Evolutionary conservation across 23 tunicate genomes (phyloP).

Genomic region (Trididemnum nubilum): DNA sequence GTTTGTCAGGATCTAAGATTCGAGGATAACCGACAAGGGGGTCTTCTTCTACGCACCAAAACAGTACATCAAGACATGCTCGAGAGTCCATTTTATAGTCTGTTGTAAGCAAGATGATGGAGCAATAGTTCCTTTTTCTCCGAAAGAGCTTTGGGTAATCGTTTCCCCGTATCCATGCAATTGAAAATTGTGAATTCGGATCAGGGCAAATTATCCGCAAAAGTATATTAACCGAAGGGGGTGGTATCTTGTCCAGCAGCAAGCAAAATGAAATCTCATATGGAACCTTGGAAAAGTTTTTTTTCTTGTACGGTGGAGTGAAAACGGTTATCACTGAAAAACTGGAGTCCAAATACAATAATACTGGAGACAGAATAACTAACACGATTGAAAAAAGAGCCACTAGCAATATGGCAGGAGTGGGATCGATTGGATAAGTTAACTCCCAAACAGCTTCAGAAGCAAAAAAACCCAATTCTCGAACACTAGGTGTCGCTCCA

Average conservation of each 20-base stretch:
- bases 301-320: conserved; percentile 5
- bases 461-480: conserved; percentile 70
- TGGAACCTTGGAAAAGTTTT: background rate
- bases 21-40: conserved; percentile 39
- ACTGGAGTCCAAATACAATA: conserved; percentile 26
- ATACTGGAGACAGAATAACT: background rate
- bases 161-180: conserved; percentile 56
- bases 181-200: conserved; percentile 6
- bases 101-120: background rate
- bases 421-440: conserved; percentile 43
- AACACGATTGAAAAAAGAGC: background rate
- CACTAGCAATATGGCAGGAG: conserved; percentile 33
- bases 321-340: background rate
- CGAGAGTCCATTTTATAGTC: background rate
- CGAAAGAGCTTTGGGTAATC: conserved; percentile 7
- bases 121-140: conserved; percentile 8
- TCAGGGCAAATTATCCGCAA: conserved; percentile 4
- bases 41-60: conserved; percentile 38
- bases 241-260: background rate
- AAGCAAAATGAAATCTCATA: conserved; percentile 24
- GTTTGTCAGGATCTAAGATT: background rate
- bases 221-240: conserved; percentile 29
- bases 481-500: conserved; percentile 16
- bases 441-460: conserved; percentile 46
- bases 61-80: background rate